A percentile compares a stretch with the other conserved stretches of the same genome.
phyloP scores from a whole-genome alignment of 2,113 vertebrate species.

The Gymnarchus niloticus region DNA sequence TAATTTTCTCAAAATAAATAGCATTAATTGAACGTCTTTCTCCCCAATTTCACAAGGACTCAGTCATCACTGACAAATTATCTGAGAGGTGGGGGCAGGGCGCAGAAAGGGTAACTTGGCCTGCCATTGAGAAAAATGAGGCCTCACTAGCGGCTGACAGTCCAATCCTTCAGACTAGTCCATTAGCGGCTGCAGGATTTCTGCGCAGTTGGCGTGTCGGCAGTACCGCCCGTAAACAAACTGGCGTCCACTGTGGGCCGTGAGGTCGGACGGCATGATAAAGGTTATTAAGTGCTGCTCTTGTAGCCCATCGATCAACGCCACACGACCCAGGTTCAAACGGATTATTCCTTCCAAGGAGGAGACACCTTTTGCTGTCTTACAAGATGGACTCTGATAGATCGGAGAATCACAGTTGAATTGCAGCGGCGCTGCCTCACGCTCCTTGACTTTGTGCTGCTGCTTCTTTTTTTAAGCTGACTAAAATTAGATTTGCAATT shows the following conservation, averaged over 20 bases:
- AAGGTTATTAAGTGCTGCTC: conserved; percentile 63
- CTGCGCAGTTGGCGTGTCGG: conserved; percentile 64
- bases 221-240: conserved; percentile 78
- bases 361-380: conserved; percentile 49
- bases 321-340: conserved; percentile 50
- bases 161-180: conserved; percentile 81
- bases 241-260: conserved; percentile 45
- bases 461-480: neutral
- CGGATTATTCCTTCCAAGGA: conserved; percentile 53
- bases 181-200: conserved; percentile 68
- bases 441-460: neutral
- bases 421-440: conserved; percentile 34
- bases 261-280: conserved; percentile 54
- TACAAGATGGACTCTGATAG: conserved; percentile 54
- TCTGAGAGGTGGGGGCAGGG: conserved; percentile 67
- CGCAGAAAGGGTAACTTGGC: conserved; percentile 49
- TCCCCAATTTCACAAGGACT: conserved; percentile 74
- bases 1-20: conserved; percentile 62
- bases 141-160: conserved; percentile 74
- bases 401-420: conserved; percentile 34
- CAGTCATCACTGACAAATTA: conserved; percentile 80
- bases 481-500: neutral
- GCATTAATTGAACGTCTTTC: conserved; percentile 80
- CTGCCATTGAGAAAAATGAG: conserved; percentile 86
- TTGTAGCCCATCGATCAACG: conserved; percentile 58